phyloP scores from a whole-genome alignment of 2,888 invertebrate genomes.

The Chrysodeixis includens region DNA sequence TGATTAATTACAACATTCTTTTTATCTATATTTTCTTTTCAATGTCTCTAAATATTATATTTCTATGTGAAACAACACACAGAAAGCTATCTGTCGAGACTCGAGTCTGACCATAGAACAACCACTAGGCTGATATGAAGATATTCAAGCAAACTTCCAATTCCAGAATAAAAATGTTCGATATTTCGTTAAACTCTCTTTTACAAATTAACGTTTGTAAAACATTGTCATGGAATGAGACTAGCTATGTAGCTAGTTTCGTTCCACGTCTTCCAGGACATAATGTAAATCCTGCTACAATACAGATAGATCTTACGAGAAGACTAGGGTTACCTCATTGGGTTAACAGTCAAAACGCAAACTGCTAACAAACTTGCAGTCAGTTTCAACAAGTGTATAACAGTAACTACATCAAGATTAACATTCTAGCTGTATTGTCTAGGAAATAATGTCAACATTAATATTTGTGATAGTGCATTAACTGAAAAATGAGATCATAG shows the following conservation, averaged over 20 bases:
- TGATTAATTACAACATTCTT: neutral
- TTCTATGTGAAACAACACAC: neutral
- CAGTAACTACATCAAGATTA: conserved; percentile 12
- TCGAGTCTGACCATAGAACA: neutral
- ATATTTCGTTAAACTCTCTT: neutral
- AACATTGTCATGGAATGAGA: too few species aligned
- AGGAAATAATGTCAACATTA: conserved; percentile 24
- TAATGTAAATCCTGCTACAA: too few species aligned
- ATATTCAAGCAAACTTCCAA: conserved; percentile 5
- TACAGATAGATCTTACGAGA: neutral
- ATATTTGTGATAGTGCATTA: conserved; percentile 14
- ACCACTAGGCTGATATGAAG: neutral
- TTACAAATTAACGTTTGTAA: neutral
- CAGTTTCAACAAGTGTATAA: conserved; percentile 22
- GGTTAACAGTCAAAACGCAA: conserved; percentile 11
- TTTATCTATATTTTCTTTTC: too few species aligned
- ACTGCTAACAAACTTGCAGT: conserved; percentile 6
- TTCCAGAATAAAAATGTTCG: too few species aligned
- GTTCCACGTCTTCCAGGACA: too few species aligned
- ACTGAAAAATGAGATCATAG: conserved; percentile 15
- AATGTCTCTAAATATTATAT: neutral
- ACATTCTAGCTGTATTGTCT: conserved; percentile 29
- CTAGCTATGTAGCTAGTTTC: neutral
- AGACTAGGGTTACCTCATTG: neutral
- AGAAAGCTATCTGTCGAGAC: neutral